Percentiles rank a stretch among this genome's conserved stretches.
Evolutionary conservation across 2,888 invertebrate species (phyloP).

Genomic region (Rhagonycha fulva): DNA sequence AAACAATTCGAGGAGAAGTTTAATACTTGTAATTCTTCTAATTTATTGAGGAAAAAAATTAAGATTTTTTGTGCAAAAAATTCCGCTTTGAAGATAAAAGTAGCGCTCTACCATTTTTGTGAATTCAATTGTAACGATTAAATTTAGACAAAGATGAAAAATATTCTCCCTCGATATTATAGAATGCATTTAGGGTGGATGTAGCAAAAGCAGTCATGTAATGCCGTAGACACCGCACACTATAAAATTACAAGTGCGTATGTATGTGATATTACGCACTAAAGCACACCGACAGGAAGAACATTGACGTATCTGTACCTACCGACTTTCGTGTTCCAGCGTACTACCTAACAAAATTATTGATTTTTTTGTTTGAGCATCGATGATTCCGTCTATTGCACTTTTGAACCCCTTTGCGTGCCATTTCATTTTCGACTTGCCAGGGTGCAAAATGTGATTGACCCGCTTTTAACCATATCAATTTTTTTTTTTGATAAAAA

Average conservation of each 20-base stretch:
- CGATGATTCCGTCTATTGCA: not conserved
- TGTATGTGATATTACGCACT: conserved; percentile 8
- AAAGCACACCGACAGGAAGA: not conserved
- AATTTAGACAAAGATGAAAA: conserved; percentile 6
- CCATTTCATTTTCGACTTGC: not conserved
- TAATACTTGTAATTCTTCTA: too few species aligned
- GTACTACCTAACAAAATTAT: not conserved
- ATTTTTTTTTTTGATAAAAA: not conserved
- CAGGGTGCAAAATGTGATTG: not conserved
- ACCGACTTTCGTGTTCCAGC: not conserved
- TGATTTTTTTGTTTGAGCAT: not conserved
- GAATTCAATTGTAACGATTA: not conserved
- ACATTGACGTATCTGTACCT: not conserved
- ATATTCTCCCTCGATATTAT: conserved; percentile 13
- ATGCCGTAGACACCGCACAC: not conserved
- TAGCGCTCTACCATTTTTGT: not conserved
- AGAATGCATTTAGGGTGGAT: conserved; percentile 9
- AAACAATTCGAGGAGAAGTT: too few species aligned
- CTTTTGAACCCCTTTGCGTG: not conserved
- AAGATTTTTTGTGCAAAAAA: too few species aligned
- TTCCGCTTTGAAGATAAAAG: too few species aligned
- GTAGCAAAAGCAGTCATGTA: conserved; percentile 8
- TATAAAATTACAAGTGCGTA: conserved; percentile 11
- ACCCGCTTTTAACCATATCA: not conserved
- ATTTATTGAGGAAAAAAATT: too few species aligned